Evolutionary conservation across 1,140 invertebrate species (phyloP).

Genomic region (Drosophila nigromelanica): DNA sequence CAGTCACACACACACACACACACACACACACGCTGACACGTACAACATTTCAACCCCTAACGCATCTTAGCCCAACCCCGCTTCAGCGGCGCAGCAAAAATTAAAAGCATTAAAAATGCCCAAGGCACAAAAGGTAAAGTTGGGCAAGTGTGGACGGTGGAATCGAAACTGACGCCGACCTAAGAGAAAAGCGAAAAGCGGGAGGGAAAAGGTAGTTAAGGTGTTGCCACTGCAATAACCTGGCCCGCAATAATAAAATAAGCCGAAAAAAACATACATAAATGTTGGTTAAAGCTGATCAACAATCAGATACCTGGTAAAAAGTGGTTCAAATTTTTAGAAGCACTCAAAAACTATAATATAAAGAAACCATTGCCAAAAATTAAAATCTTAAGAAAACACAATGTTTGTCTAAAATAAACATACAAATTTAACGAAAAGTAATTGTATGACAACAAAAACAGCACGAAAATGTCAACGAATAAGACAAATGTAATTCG

Average conservation of each 20-base stretch:
- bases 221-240: constrained; percentile 73
- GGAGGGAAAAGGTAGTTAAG: constrained; percentile 32
- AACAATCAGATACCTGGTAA: constrained; percentile 22
- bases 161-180: background rate
- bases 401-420: too few species aligned
- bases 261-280: constrained; percentile 23
- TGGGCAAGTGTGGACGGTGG: constrained; percentile 28
- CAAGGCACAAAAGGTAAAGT: constrained; percentile 47
- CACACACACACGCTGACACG: constrained; percentile 45
- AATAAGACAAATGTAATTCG: too few species aligned
- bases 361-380: too few species aligned
- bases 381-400: too few species aligned
- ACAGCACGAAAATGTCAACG: too few species aligned
- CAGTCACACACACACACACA: constrained; percentile 30
- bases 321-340: background rate
- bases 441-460: too few species aligned
- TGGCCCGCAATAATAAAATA: constrained; percentile 31
- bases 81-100: constrained; percentile 69
- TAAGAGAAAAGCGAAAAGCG: background rate
- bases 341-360: too few species aligned
- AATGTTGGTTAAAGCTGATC: constrained; percentile 6
- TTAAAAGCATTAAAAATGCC: constrained; percentile 81
- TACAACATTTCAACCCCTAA: constrained; percentile 67
- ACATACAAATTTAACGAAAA: too few species aligned
- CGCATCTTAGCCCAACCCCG: constrained; percentile 67